phyloP scores from a whole-genome alignment of 2,888 invertebrate species.

The Steinernema hermaphroditum region DNA sequence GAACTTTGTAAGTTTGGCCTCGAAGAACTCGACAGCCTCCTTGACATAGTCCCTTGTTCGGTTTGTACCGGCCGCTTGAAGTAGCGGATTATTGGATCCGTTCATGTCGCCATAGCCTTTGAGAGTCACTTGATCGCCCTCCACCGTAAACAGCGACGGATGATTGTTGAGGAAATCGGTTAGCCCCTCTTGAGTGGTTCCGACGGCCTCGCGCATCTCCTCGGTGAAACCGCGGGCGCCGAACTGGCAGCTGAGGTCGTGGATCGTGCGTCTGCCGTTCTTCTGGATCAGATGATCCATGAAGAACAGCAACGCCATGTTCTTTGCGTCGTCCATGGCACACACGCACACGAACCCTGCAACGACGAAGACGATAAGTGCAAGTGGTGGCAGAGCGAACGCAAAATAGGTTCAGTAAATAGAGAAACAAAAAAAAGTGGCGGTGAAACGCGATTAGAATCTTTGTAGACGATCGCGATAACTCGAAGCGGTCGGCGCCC shows the following conservation, averaged over 20 bases:
- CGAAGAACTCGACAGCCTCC: slow-evolving; percentile 96
- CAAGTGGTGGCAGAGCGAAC: too few species aligned
- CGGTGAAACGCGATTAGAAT: slow-evolving; percentile 12
- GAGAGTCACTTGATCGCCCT: slow-evolving; percentile 75
- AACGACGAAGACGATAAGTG: not conserved
- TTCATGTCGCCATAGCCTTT: slow-evolving; percentile 67
- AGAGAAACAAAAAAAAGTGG: not conserved
- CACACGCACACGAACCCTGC: slow-evolving; percentile 26
- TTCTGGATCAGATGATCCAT: slow-evolving; percentile 91
- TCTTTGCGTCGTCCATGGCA: slow-evolving; percentile 69
- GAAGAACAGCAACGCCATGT: slow-evolving; percentile 95
- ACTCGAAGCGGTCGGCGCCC: not conserved
- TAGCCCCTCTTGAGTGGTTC: slow-evolving; percentile 72
- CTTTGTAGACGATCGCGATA: slow-evolving; percentile 10
- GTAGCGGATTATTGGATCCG: slow-evolving; percentile 64
- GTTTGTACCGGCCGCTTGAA: slow-evolving; percentile 52
- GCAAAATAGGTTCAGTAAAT: not conserved
- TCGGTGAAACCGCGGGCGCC: slow-evolving; percentile 98
- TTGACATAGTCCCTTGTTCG: slow-evolving; percentile 83
- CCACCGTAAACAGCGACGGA: slow-evolving; percentile 90
- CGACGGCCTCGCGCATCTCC: slow-evolving; percentile 85
- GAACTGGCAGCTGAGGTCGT: slow-evolving; percentile 94
- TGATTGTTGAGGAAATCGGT: slow-evolving; percentile 95
- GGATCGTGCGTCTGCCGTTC: slow-evolving; percentile 59
- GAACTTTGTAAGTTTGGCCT: slow-evolving; percentile 89